A percentile compares a stretch with the other conserved stretches of the same genome.
Conservation (phyloP, 2,888 invertebrate species). For the Serrognathus titanus region DNA sequence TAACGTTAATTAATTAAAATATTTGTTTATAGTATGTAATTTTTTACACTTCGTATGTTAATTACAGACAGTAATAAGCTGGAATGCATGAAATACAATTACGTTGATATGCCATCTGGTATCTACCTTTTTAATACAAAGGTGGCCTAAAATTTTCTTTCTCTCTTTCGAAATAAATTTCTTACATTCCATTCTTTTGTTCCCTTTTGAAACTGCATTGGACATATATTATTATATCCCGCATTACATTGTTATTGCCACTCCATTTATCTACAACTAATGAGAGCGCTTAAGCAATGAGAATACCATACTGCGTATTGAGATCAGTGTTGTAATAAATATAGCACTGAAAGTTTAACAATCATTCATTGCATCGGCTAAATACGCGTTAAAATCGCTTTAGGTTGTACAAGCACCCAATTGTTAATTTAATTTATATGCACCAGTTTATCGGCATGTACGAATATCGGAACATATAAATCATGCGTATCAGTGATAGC, state of each 20-base stretch:
- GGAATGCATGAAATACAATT: no score
- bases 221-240: background rate
- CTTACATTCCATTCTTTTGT: background rate
- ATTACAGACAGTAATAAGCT: no score
- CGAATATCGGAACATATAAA: conserved; percentile 3
- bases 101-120: no score
- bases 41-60: no score
- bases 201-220: conserved; percentile 13
- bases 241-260: background rate
- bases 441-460: background rate
- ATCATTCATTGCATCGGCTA: background rate
- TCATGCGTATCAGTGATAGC: conserved; percentile 2
- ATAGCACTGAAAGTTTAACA: background rate
- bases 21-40: no score
- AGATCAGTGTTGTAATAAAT: background rate
- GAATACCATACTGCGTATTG: background rate
- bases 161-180: no score
- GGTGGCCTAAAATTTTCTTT: no score
- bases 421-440: conserved; percentile 4
- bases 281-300: background rate
- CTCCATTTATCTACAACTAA: background rate
- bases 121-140: no score
- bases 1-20: no score
- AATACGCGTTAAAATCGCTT: background rate
- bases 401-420: background rate